phyloP scores from a whole-genome alignment of 2,113 vertebrate species.

The Thalassoma bifasciatum region DNA sequence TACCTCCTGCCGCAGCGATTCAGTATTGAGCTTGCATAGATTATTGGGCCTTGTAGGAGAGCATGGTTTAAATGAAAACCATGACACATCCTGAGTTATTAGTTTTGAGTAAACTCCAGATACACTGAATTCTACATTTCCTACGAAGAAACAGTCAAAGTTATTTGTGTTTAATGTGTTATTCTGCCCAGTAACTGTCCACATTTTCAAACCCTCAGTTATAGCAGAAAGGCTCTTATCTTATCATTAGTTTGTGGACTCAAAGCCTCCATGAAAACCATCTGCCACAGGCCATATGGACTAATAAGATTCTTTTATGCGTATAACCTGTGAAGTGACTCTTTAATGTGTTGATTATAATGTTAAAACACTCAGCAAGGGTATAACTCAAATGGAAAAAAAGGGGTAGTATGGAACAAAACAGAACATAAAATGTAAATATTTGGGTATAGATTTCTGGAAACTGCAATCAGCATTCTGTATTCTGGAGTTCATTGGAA shows the following conservation, averaged over 20 bases:
- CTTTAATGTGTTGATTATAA: not conserved
- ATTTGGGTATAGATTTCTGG: not conserved
- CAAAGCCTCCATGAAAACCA: not conserved
- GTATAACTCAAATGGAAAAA: not conserved
- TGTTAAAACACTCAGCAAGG: too few relatives aligned
- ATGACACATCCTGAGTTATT: not conserved
- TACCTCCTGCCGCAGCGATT: not conserved
- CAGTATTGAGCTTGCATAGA: not conserved
- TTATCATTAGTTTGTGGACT: not conserved
- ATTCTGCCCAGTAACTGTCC: not conserved
- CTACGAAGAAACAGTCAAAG: not conserved
- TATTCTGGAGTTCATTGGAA: not conserved
- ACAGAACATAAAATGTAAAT: not conserved
- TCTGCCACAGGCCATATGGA: not conserved
- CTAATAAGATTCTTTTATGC: not conserved
- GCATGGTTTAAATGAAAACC: not conserved
- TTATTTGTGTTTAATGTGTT: too few relatives aligned
- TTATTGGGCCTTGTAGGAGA: not conserved
- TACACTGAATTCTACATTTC: not conserved
- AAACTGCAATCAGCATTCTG: constrained; percentile 8
- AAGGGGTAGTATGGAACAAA: not conserved
- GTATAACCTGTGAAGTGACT: not conserved
- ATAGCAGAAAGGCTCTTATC: not conserved
- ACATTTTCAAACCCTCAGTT: not conserved
- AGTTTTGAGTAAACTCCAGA: not conserved